Base-by-base conservation (phyloP, 2,797 vertebrate genomes). In the Urosaurus nigricauda region DNA sequence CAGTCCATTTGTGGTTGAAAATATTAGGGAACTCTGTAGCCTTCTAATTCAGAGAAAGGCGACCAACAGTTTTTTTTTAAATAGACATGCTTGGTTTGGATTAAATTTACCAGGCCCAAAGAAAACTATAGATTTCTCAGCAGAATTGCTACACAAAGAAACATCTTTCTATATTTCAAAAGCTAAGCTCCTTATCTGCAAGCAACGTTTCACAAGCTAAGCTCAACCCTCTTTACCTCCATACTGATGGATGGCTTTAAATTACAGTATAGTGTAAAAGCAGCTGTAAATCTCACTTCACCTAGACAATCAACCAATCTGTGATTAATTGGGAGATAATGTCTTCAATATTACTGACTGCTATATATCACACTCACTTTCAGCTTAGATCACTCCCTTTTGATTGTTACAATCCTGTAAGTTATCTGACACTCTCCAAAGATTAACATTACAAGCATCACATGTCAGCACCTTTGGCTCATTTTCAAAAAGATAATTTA, bases 161-260 rank as follows among this genome's bases (percentile, higher is more conserved):
- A 63, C 2, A 5, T 82, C 5, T 35, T 32, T 75, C 29, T 16
- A 26, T 11, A 29, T 89, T 84, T 79, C 13, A 29, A 65, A 74
- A 85, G 71, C 71, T 79, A 70, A 88, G 73, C 81, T 78, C 43
- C 58, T 88, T 40, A 83, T 32, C 19, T 16, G 26, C 17, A 9
- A 24, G 53, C 53, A 75, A 58, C 5, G 35, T 79, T 84, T 71
- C 68, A 58, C 65, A 89, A 84, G 68, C 21, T 71, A 56, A 79
- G 65, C 63, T 47, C 53, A 4, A 11, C 65, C 73, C 7, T 53
- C 9, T 81, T 73, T 40, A 58, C 82, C 26, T 71, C 35, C 24
- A 24, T 24, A 21, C 6, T n/a, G 51, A 58, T 71, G 26, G 7
- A 68, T 51, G 24, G 24, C n/a, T 68, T 35, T 80, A 63, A 32